phyloP scores from a whole-genome alignment of 2,888 invertebrate species.

The Suillia variegata region DNA sequence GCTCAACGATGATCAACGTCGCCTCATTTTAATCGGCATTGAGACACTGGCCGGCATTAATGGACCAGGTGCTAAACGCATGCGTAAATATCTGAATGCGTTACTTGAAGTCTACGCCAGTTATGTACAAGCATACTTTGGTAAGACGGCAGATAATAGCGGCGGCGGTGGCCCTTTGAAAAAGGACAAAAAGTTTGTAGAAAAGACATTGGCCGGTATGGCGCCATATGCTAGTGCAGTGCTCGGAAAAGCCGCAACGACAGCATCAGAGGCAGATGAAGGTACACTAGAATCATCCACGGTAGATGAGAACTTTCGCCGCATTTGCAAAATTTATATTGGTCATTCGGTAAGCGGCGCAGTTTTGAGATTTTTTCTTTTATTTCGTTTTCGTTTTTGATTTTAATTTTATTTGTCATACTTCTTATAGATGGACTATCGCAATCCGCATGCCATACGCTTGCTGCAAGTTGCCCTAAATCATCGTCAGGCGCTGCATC shows the following conservation, averaged over 20 bases:
- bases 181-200: conserved; percentile 50
- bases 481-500: conserved; percentile 45
- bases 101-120: conserved; percentile 32
- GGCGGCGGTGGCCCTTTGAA: conserved; percentile 29
- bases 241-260: conserved; percentile 24
- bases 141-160: not conserved
- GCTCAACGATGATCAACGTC: conserved; percentile 37
- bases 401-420: not conserved
- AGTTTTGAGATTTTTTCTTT: too few species aligned
- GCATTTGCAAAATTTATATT: conserved; percentile 57
- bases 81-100: conserved; percentile 34
- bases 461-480: conserved; percentile 49
- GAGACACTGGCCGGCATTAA: conserved; percentile 40
- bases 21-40: conserved; percentile 45
- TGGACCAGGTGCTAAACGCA: conserved; percentile 36
- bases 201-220: conserved; percentile 33
- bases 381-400: too few species aligned
- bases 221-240: conserved; percentile 34
- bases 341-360: conserved; percentile 52
- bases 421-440: conserved; percentile 47
- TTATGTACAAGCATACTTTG: conserved; percentile 36
- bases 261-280: conserved; percentile 5
- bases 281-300: conserved; percentile 23
- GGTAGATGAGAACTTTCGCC: conserved; percentile 49
- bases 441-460: conserved; percentile 48